Percentiles rank a stretch among this genome's conserved stretches.
These are phyloP conservation scores for Scaptomyza graminum DNA, from an alignment of 1,140 invertebrate species.

Conservation along the genomic window DNA sequence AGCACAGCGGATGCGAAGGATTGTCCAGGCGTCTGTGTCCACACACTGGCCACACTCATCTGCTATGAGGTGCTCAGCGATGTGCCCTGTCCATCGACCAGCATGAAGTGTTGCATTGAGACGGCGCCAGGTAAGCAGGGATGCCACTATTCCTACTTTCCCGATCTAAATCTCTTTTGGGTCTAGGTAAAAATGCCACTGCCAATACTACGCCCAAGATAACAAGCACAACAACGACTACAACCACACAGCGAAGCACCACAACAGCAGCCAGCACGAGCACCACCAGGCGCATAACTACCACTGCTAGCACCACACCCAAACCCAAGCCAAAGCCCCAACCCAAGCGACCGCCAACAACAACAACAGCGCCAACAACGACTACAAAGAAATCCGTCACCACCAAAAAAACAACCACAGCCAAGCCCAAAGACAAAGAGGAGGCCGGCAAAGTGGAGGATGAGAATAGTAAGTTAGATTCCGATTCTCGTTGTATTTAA, in stretches of 20 bases:
- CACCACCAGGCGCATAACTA: slow-evolving; percentile 77
- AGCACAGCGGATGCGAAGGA: slow-evolving; percentile 92
- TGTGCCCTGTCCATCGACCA: slow-evolving; percentile 89
- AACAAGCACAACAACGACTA: slow-evolving; percentile 80
- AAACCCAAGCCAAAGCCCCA: slow-evolving; percentile 74
- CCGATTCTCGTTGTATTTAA: background rate
- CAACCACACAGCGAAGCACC: slow-evolving; percentile 50
- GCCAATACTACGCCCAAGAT: slow-evolving; percentile 60
- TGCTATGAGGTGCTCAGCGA: slow-evolving; percentile 93
- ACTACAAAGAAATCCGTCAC: slow-evolving; percentile 70
- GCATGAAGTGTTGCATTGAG: slow-evolving; percentile 93
- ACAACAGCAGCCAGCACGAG: slow-evolving; percentile 72
- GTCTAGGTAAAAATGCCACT: slow-evolving; percentile 62
- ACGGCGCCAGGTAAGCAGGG: slow-evolving; percentile 84
- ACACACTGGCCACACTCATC: slow-evolving; percentile 91
- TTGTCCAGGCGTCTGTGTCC: slow-evolving; percentile 93
- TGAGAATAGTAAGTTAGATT: slow-evolving; percentile 55
- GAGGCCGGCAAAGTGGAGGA: slow-evolving; percentile 59
- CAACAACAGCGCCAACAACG: slow-evolving; percentile 83
- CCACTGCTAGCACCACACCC: slow-evolving; percentile 73
- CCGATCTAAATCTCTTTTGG: background rate
- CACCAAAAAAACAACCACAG: slow-evolving; percentile 62
- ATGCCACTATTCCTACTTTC: slow-evolving; percentile 45
- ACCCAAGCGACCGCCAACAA: slow-evolving; percentile 67
- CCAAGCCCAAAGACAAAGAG: slow-evolving; percentile 63